Percentiles rank a stretch among this genome's conserved stretches.
These are phyloP conservation scores for Melanotaenia maccullochi DNA, from an alignment of 2,797 vertebrate species.

Conservation along the genomic window DNA sequence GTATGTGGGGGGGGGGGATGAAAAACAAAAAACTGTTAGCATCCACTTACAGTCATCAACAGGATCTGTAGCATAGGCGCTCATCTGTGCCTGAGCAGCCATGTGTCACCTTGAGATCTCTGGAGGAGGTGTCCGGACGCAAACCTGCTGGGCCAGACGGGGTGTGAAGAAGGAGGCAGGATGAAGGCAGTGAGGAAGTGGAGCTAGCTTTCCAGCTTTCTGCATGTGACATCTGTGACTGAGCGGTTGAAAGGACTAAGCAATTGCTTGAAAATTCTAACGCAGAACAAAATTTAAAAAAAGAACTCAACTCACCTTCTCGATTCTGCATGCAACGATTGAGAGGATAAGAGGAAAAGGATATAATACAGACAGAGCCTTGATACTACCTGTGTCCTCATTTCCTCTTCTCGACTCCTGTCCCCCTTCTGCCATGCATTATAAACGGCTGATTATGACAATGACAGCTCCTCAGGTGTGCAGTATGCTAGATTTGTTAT, in stretches of 20 bases:
- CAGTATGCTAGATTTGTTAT: conserved; percentile 78
- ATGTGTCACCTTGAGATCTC: conserved; percentile 79
- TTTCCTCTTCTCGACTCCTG: conserved; percentile 68
- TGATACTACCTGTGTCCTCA: conserved; percentile 71
- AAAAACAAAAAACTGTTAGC: conserved; percentile 11
- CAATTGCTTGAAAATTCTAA: conserved; percentile 35
- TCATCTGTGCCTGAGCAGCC: conserved; percentile 65
- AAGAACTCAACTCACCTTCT: conserved; percentile 22
- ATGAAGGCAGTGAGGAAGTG: conserved; percentile 48
- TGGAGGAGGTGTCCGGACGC: conserved; percentile 67
- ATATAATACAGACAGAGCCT: conserved; percentile 61
- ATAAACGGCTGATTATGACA: conserved; percentile 81
- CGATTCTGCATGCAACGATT: conserved; percentile 33
- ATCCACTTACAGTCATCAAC: conserved; percentile 51
- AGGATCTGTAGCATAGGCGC: conserved; percentile 45
- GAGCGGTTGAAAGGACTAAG: conserved; percentile 20
- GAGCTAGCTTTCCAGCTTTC: conserved; percentile 42
- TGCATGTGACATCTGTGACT: conserved; percentile 51
- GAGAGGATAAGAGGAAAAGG: conserved; percentile 62
- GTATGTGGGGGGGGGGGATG: neutral
- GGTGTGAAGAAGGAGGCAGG: conserved; percentile 55
- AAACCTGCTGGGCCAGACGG: conserved; percentile 71
- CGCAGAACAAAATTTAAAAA: conserved; percentile 4
- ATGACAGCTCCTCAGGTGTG: conserved; percentile 81
- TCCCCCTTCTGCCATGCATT: conserved; percentile 75